phyloP scores from a whole-genome alignment of 2,888 invertebrate species.

The Cybosia mesomella region DNA sequence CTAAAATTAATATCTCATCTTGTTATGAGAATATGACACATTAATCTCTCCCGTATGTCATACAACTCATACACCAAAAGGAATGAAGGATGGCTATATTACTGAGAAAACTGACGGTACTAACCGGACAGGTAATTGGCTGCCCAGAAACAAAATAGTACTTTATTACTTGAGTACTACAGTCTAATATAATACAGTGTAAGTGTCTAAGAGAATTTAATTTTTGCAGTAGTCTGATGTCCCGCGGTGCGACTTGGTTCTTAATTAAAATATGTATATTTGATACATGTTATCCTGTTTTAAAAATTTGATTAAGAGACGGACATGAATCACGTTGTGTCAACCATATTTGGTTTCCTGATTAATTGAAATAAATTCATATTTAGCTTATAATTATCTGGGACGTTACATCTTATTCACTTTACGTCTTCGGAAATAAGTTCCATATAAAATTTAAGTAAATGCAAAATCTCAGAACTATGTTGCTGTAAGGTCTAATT shows the following conservation, averaged over 20 bases:
- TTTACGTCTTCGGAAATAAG: too few relatives aligned
- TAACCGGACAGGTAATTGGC: constrained; percentile 50
- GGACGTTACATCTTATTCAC: not conserved
- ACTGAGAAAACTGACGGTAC: constrained; percentile 52
- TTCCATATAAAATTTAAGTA: too few relatives aligned
- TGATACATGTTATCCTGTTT: constrained; percentile 38
- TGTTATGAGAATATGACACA: constrained; percentile 55
- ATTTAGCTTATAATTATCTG: not conserved
- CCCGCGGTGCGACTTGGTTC: constrained; percentile 40
- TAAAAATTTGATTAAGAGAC: constrained; percentile 26
- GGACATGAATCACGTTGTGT: not conserved
- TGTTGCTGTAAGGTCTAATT: too few relatives aligned
- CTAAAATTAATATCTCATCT: constrained; percentile 54
- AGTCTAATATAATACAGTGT: constrained; percentile 17
- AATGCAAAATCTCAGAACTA: too few relatives aligned
- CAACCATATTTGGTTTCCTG: not conserved
- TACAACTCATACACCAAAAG: constrained; percentile 48
- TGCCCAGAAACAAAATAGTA: constrained; percentile 26
- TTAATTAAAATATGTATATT: constrained; percentile 37
- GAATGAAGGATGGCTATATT: constrained; percentile 61
- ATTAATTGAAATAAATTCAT: not conserved
- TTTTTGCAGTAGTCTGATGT: constrained; percentile 39
- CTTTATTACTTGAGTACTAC: not conserved
- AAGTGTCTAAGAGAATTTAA: constrained; percentile 35
- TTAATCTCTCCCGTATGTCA: constrained; percentile 56